Evolutionary conservation across 2,888 invertebrate genomes (phyloP), one percentile per base, ranked within the genome.

Genomic region (Nezara viridula): DNA sequence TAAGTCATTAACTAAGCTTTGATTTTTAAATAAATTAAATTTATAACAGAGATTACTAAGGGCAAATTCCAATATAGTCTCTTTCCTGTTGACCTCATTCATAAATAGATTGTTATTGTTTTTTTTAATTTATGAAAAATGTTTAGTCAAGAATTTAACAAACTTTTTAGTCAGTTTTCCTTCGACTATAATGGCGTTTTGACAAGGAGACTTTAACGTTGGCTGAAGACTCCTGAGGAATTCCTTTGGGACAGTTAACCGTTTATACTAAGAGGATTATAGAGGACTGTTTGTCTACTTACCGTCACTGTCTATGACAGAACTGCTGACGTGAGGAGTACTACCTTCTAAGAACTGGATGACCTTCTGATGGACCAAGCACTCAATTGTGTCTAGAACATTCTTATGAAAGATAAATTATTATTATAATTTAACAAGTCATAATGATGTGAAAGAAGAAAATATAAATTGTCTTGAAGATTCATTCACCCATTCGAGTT

Each of bases 191-290:
- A 73, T 37, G 60, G 12, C 16, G 27, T 60, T 60, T 27, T 60
- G 27, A 60, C 60, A 60, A 14, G 27, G 32, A 19, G 14, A n/a
- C 4, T 32, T 27, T 60, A 60, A 14, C 27, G 60, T 60, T 60
- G 16, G 5, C 60, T 7, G 37, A 73, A 37, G 66, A 73, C 32
- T 73, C 66, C 66, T 73, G 66, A 73, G 37, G 66, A 73, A 73
- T 73, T 32, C 32, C 37, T 32, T 10, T 60, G 66, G 66, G 66
- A 73, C 66, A 73, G 66, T 73, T 73, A 73, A 37, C 66, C 66
- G 66, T 73, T 73, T 73, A 60, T 60, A 32, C 16, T 73, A 73
- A 73, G 66, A 73, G 66, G 66, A 73, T 73, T 73, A 73, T 73
- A 73, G 32, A 37, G 66, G 66, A 37, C 21, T 19, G 37, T 73